Percentiles rank a stretch among this genome's conserved stretches.
These are phyloP conservation scores for Meda fulgida DNA, from an alignment of 2,797 vertebrate species.

Conservation along the genomic window DNA sequence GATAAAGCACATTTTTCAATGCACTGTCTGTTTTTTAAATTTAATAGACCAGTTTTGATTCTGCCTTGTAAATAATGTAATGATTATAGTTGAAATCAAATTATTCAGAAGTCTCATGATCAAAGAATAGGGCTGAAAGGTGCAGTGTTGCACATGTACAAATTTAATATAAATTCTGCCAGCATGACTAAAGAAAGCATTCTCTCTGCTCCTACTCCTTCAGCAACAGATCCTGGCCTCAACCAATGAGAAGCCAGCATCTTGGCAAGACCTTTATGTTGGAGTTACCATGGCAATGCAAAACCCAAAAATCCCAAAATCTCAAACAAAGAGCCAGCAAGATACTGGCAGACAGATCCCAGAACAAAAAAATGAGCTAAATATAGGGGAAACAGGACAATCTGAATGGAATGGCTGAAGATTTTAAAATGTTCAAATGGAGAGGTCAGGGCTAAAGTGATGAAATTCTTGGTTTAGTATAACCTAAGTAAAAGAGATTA, in stretches of 20 bases:
- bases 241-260: slow-evolving; percentile 67
- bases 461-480: slow-evolving; percentile 24
- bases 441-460: slow-evolving; percentile 41
- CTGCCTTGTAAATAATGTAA: slow-evolving; percentile 12
- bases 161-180: slow-evolving; percentile 54
- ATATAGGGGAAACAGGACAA: slow-evolving; percentile 29
- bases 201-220: slow-evolving; percentile 69
- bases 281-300: slow-evolving; percentile 79
- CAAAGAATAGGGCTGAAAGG: slow-evolving; percentile 67
- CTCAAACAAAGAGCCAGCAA: slow-evolving; percentile 54
- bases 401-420: slow-evolving; percentile 33
- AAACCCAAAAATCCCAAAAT: slow-evolving; percentile 69
- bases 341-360: slow-evolving; percentile 44
- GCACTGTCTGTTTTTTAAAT: not conserved
- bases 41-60: slow-evolving; percentile 1
- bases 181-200: slow-evolving; percentile 69
- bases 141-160: slow-evolving; percentile 27
- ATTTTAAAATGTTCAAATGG: slow-evolving; percentile 31
- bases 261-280: slow-evolving; percentile 65
- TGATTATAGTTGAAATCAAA: slow-evolving; percentile 8
- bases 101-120: slow-evolving; percentile 52
- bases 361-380: slow-evolving; percentile 23
- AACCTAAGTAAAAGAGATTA: slow-evolving; percentile 27
- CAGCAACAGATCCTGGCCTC: slow-evolving; percentile 66
- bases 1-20: slow-evolving; percentile 8